phyloP scores from a whole-genome alignment of 2,113 vertebrate genomes.

The Coryphaenoides rupestris region DNA sequence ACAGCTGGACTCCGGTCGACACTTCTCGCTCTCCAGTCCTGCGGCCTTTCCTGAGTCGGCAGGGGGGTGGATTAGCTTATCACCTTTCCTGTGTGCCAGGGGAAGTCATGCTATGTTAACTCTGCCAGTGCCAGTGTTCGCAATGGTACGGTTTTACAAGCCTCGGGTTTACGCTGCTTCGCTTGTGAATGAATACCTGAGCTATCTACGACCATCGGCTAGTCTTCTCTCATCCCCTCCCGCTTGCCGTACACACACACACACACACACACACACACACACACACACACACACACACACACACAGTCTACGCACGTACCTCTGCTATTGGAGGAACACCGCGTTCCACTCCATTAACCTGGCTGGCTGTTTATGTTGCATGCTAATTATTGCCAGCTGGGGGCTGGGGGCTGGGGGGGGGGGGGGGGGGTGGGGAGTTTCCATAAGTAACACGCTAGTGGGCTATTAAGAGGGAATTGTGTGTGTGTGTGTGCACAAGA shows the following conservation, averaged over 20 bases:
- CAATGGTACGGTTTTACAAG: conserved; percentile 34
- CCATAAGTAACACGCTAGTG: no score
- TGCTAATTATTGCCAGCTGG: conserved; percentile 39
- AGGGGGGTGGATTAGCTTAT: conserved; percentile 23
- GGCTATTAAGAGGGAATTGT: no score
- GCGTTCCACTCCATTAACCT: conserved; percentile 23
- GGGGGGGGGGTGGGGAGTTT: no score
- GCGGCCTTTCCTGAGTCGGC: conserved; percentile 21
- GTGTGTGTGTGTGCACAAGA: conserved; percentile 19
- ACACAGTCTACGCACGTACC: no score
- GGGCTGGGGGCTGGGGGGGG: conserved; percentile 17
- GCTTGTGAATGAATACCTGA: not conserved
- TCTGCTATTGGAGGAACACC: conserved; percentile 34
- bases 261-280: not conserved
- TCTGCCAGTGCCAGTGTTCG: conserved; percentile 32
- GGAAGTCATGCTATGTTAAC: conserved; percentile 27
- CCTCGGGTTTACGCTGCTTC: conserved; percentile 41
- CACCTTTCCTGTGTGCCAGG: conserved; percentile 35
- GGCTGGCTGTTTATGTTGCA: conserved; percentile 10
- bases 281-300: not conserved
- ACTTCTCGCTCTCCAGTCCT: conserved; percentile 12
- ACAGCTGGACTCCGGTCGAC: conserved; percentile 16
- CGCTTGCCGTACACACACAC: conserved; percentile 3
- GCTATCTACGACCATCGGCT: conserved; percentile 41
- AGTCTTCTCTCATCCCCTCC: conserved; percentile 3